Evolutionary conservation across 2,113 vertebrate species (phyloP).

Genomic region (Ceyx melanurus): DNA sequence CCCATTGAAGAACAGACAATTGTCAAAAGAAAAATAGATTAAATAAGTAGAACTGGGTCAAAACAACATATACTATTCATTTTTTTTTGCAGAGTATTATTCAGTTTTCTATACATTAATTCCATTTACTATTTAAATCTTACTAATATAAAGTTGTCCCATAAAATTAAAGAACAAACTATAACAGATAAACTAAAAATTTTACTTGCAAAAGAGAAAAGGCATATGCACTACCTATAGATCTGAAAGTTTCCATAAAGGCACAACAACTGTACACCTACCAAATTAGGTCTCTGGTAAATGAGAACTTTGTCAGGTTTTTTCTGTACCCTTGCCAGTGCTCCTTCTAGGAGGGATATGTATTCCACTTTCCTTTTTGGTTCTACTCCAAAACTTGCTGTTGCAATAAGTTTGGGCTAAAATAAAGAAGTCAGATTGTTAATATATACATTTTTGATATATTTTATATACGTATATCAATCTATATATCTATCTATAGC

Average conservation of each 20-base stretch:
- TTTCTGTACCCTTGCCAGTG: slow-evolving; percentile 82
- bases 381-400: slow-evolving; percentile 94
- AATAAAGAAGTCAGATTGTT: not conserved
- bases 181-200: not conserved
- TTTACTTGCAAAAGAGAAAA: not conserved
- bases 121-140: not conserved
- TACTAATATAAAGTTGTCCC: accelerated
- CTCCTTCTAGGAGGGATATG: slow-evolving; percentile 88
- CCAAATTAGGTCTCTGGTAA: slow-evolving; percentile 89
- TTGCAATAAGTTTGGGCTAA: slow-evolving; percentile 92
- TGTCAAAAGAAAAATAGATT: not conserved
- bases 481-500: too few relatives aligned
- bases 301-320: slow-evolving; percentile 87
- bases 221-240: not conserved
- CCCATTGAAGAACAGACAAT: not conserved
- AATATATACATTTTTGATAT: not conserved
- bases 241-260: not conserved
- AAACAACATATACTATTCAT: not conserved
- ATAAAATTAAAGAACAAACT: not conserved
- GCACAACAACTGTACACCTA: slow-evolving; percentile 58
- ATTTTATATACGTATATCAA: too few relatives aligned
- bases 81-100: not conserved
- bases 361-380: slow-evolving; percentile 90
- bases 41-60: not conserved
- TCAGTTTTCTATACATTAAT: not conserved